Conservation (phyloP, 2,888 invertebrate species). For the Blastobasis adustella region DNA sequence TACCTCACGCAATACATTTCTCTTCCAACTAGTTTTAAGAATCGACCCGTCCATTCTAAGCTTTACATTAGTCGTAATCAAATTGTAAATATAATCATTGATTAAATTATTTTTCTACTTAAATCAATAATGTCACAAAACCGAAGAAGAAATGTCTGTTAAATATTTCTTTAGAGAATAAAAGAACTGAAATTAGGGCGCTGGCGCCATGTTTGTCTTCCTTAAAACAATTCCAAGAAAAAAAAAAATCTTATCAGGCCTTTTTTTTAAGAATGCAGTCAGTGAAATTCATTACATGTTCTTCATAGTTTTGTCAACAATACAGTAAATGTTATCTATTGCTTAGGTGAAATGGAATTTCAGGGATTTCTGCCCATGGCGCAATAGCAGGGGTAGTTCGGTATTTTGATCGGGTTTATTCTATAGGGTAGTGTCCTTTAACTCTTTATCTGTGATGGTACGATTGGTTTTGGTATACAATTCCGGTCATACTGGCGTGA, state of each 20-base stretch:
- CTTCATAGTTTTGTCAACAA: too few species aligned
- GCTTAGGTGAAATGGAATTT: too few species aligned
- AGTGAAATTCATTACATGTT: too few species aligned
- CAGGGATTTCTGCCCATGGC: too few species aligned
- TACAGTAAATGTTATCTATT: too few species aligned
- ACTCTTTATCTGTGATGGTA: conserved; percentile 1
- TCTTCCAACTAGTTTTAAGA: conserved; percentile 8
- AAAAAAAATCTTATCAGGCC: too few species aligned
- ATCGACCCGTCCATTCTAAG: conserved; percentile 49
- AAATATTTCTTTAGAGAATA: too few species aligned
- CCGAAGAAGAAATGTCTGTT: neutral
- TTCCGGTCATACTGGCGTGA: too few species aligned
- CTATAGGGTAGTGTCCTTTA: neutral
- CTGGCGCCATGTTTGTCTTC: too few species aligned
- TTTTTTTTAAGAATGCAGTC: too few species aligned
- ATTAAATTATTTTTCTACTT: conserved; percentile 10
- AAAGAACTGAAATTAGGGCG: too few species aligned
- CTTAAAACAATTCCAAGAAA: too few species aligned
- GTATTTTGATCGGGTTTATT: neutral
- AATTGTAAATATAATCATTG: conserved; percentile 5
- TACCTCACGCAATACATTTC: conserved; percentile 43
- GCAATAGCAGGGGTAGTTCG: neutral
- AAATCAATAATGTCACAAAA: neutral
- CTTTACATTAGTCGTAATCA: conserved; percentile 47
- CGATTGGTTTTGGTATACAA: conserved; percentile 5